Evolutionary conservation across 2,113 vertebrate genomes (phyloP).

Genomic region (Ceuthmochares aereus): DNA sequence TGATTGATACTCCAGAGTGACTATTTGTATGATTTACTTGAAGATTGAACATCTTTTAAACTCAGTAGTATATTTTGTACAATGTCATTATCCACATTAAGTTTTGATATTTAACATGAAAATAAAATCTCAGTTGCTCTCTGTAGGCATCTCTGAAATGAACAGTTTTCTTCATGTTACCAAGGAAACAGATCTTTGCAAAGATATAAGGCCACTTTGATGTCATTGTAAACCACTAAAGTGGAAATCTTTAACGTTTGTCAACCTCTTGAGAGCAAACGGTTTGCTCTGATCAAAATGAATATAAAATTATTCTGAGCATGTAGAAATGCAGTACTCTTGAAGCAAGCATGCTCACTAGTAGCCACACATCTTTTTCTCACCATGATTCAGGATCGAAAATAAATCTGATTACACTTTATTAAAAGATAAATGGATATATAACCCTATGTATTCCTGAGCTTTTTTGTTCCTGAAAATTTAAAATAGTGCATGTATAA

Average conservation of each 20-base stretch:
- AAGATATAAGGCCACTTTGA: slow-evolving; percentile 70
- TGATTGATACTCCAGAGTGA: neutral
- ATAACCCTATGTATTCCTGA: neutral
- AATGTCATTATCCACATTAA: slow-evolving; percentile 28
- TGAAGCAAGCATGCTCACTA: slow-evolving; percentile 41
- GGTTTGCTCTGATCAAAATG: slow-evolving; percentile 75
- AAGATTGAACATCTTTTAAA: neutral
- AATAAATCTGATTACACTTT: slow-evolving; percentile 11
- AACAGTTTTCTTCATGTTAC: slow-evolving; percentile 66
- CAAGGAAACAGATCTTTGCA: slow-evolving; percentile 76
- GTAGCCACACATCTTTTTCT: slow-evolving; percentile 25
- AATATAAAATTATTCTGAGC: slow-evolving; percentile 75
- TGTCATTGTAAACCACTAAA: slow-evolving; percentile 73
- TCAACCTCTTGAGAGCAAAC: slow-evolving; percentile 68
- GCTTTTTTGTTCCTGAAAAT: neutral
- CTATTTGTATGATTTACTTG: slow-evolving; percentile 5
- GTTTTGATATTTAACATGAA: slow-evolving; percentile 46
- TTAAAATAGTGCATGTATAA: neutral
- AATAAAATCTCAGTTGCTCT: slow-evolving; percentile 41
- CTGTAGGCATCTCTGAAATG: slow-evolving; percentile 50
- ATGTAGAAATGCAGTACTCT: slow-evolving; percentile 73
- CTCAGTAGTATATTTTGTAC: neutral
- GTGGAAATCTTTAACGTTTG: slow-evolving; percentile 73
- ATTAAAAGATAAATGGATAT: neutral
- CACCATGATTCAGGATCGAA: slow-evolving; percentile 1